Conservation (phyloP, 1,140 invertebrate genomes). For the Drosophila serrata region DNA sequence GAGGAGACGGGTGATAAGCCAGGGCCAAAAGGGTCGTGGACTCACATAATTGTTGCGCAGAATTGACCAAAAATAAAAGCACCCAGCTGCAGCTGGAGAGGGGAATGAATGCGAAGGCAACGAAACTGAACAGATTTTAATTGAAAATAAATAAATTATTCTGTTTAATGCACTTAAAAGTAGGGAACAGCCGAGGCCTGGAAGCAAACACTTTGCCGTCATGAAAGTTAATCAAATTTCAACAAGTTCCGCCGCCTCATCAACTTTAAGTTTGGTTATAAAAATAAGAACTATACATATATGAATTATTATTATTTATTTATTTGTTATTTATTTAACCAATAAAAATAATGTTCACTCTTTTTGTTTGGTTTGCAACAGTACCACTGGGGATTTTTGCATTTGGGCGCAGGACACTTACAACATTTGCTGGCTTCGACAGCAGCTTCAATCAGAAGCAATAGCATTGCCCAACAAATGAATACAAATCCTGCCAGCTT, state of each 20-base stretch:
- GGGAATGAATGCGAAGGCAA: background rate
- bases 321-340: background rate
- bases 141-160: slow-evolving; percentile 59
- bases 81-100: background rate
- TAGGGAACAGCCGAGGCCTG: background rate
- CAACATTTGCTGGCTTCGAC: slow-evolving; percentile 15
- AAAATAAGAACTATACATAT: background rate
- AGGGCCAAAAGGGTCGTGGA: slow-evolving; percentile 31
- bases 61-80: slow-evolving; percentile 59
- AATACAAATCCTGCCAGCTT: background rate
- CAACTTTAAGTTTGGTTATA: background rate
- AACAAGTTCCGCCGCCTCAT: background rate
- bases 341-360: no score
- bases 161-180: slow-evolving; percentile 28
- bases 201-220: slow-evolving; percentile 1
- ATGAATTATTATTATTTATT: background rate
- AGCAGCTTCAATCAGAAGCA: background rate
- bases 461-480: background rate
- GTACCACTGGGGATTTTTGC: slow-evolving; percentile 7
- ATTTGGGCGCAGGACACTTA: slow-evolving; percentile 7
- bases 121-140: slow-evolving; percentile 47
- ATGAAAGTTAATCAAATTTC: slow-evolving; percentile 11
- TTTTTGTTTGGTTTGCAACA: background rate
- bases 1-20: background rate
- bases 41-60: slow-evolving; percentile 70